Percentiles rank a stretch among this genome's conserved stretches.
These are phyloP conservation scores for Polydrusus pterygomalis DNA, from an alignment of 2,888 invertebrate species.

Conservation along the genomic window DNA sequence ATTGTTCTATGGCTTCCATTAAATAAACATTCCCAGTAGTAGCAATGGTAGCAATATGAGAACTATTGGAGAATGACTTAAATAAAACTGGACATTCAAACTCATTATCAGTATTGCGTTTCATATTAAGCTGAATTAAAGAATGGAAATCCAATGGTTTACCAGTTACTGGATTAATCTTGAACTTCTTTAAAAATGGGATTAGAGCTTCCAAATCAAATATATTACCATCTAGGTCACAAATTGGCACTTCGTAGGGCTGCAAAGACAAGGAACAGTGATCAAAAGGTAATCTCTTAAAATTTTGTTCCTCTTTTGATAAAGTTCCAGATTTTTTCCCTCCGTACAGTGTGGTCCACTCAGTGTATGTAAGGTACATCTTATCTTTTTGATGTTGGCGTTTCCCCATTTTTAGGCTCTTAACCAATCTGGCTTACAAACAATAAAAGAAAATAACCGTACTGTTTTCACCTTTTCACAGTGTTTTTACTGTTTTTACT, in stretches of 20 bases:
- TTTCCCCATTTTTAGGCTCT: slow-evolving; percentile 83
- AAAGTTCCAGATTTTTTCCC: slow-evolving; percentile 81
- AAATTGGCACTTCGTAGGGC: slow-evolving; percentile 94
- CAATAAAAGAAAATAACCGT: too few species aligned
- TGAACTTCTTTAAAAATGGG: slow-evolving; percentile 91
- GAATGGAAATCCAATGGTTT: slow-evolving; percentile 89
- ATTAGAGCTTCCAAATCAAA: slow-evolving; percentile 93
- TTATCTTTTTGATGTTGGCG: slow-evolving; percentile 96
- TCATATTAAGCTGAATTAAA: slow-evolving; percentile 89
- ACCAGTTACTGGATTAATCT: slow-evolving; percentile 95
- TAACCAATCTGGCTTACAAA: neutral
- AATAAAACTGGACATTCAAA: slow-evolving; percentile 96
- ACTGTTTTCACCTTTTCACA: too few species aligned
- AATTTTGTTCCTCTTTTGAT: slow-evolving; percentile 85
- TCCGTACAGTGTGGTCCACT: slow-evolving; percentile 93
- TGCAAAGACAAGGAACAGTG: slow-evolving; percentile 94
- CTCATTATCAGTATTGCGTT: slow-evolving; percentile 87
- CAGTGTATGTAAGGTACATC: slow-evolving; percentile 92
- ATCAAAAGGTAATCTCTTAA: slow-evolving; percentile 93
- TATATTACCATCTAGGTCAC: slow-evolving; percentile 92
- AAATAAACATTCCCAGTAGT: slow-evolving; percentile 97
- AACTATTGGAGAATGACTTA: slow-evolving; percentile 93
- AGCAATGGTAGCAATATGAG: slow-evolving; percentile 92
- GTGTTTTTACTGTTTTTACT: neutral
- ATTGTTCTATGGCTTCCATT: slow-evolving; percentile 94